Conservation (phyloP, 2,797 vertebrate species). For the Salmo trutta region DNA sequence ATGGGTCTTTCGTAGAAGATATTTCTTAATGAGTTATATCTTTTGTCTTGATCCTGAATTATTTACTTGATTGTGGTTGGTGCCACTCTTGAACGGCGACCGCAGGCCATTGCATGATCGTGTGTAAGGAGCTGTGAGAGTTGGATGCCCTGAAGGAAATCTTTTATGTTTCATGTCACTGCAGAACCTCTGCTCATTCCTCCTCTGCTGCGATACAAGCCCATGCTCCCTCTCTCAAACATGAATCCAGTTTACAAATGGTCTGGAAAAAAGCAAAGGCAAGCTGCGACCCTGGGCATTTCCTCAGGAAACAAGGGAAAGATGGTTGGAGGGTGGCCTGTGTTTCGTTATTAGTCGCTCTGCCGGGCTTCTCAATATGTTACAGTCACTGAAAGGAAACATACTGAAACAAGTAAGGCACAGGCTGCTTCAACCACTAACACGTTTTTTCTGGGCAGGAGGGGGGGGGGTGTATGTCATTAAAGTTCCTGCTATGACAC, state of each 20-base stretch:
- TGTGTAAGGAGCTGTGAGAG: neutral
- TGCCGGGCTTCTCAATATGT: neutral
- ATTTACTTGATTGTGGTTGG: constrained; percentile 90
- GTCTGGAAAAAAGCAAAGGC: constrained; percentile 1
- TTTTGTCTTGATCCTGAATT: neutral
- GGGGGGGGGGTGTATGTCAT: too few species aligned
- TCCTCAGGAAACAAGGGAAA: constrained; percentile 58
- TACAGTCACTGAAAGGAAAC: constrained; percentile 34
- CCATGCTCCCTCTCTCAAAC: neutral
- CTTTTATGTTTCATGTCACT: neutral
- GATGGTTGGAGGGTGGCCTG: constrained; percentile 29
- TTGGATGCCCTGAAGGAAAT: neutral
- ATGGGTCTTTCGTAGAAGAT: neutral
- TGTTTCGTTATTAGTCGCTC: constrained; percentile 38
- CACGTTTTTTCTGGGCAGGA: neutral
- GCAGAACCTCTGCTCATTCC: neutral
- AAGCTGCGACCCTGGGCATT: constrained; percentile 34
- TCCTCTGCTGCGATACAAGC: neutral
- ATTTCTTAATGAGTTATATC: neutral
- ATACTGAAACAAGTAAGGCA: neutral
- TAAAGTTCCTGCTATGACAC: neutral
- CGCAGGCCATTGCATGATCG: neutral
- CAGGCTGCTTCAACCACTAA: neutral
- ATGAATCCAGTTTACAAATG: constrained; percentile 1
- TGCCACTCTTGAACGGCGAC: neutral